phyloP scores from a whole-genome alignment of 2,797 vertebrate species.

The Esox masquinongy region DNA sequence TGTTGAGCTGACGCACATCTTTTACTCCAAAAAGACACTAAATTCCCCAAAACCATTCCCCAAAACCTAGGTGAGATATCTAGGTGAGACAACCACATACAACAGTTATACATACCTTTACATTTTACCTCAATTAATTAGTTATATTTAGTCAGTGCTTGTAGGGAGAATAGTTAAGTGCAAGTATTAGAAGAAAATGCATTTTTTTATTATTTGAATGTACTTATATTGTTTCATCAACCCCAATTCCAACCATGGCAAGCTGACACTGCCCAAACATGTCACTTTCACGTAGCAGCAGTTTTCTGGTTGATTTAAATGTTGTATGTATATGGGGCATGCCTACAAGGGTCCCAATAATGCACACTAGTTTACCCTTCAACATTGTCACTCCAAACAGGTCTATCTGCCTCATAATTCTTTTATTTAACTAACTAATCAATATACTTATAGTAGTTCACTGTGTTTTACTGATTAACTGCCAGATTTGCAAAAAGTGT shows the following conservation, averaged over 20 bases:
- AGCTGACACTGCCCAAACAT: not conserved
- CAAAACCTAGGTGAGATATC: no score
- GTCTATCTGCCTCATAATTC: not conserved
- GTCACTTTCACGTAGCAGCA: not conserved
- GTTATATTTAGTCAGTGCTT: no score
- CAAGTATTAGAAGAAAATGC: no score
- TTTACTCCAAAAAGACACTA: constrained; percentile 5
- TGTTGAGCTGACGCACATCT: constrained; percentile 2
- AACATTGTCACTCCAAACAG: not conserved
- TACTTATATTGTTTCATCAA: not conserved
- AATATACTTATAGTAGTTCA: not conserved
- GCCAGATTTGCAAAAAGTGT: not conserved
- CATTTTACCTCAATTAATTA: no score
- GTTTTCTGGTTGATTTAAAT: not conserved
- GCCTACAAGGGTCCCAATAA: not conserved
- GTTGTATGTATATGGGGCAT: not conserved
- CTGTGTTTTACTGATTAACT: not conserved
- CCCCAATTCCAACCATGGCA: not conserved
- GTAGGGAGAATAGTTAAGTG: no score
- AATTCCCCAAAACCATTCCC: not conserved
- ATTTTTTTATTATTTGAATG: no score
- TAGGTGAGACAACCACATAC: no score
- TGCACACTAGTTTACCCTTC: not conserved
- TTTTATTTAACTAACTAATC: not conserved
- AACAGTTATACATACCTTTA: no score